phyloP scores from a whole-genome alignment of 2,888 invertebrate species.

The Drosophila leonis region DNA sequence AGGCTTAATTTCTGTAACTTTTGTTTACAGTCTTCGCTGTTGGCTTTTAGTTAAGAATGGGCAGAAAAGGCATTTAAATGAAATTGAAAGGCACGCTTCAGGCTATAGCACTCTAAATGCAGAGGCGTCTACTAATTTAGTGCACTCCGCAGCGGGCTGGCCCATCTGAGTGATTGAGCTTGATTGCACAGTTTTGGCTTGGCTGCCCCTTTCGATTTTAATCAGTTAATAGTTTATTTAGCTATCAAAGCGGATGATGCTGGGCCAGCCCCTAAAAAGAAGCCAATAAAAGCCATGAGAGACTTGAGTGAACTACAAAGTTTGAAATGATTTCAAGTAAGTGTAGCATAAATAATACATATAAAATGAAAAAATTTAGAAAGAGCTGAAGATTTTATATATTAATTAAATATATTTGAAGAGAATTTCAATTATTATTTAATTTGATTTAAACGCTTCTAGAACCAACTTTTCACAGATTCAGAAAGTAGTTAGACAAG shows the following conservation, averaged over 20 bases:
- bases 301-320: not conserved
- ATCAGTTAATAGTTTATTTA: conserved; percentile 82
- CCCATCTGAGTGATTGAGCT: conserved; percentile 38
- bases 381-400: not conserved
- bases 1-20: conserved; percentile 54
- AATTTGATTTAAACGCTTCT: not conserved
- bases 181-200: conserved; percentile 66
- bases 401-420: not conserved
- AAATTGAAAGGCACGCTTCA: conserved; percentile 70
- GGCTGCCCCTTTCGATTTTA: conserved; percentile 66
- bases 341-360: not conserved
- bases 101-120: conserved; percentile 42
- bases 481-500: conserved; percentile 23
- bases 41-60: conserved; percentile 16
- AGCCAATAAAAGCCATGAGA: conserved; percentile 9
- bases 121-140: conserved; percentile 75
- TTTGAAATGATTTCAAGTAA: not conserved
- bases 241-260: conserved; percentile 39
- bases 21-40: conserved; percentile 39
- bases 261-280: conserved; percentile 7
- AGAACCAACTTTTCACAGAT: not conserved
- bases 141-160: conserved; percentile 37
- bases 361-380: not conserved
- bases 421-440: conserved; percentile 1
- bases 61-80: conserved; percentile 42